Evolutionary conservation across 30 jellyfish, hydroid and myxozoan species (phyloP).

Genomic region (Hydractinia echinata): DNA sequence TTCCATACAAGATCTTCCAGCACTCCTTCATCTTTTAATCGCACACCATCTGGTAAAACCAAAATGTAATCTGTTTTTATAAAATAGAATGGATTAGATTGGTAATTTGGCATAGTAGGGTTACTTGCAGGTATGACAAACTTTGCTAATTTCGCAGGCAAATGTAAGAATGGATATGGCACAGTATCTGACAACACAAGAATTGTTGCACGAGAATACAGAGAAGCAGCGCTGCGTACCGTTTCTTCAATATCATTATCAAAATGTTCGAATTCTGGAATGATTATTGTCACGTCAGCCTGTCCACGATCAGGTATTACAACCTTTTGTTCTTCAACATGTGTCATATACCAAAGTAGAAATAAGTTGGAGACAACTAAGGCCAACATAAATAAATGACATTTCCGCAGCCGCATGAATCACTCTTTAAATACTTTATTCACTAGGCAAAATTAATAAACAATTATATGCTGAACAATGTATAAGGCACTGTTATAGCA

Average conservation of each 20-base stretch:
- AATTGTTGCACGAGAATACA: conserved; percentile 34
- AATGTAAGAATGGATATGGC: conserved; percentile 81
- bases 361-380: neutral
- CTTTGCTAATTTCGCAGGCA: conserved; percentile 39
- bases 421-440: no score
- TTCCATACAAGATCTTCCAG: conserved; percentile 17
- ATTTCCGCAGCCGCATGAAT: conserved; percentile 9
- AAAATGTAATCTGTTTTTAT: conserved; percentile 55
- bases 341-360: conserved; percentile 1
- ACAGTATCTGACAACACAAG: conserved; percentile 52
- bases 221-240: conserved; percentile 33
- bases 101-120: conserved; percentile 5
- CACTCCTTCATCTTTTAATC: conserved; percentile 7
- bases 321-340: neutral
- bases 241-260: conserved; percentile 64
- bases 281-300: conserved; percentile 22
- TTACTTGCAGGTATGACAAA: neutral
- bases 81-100: conserved; percentile 28
- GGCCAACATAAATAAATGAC: neutral
- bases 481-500: no score
- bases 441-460: no score
- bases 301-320: neutral
- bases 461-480: no score
- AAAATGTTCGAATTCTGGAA: conserved; percentile 56
- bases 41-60: conserved; percentile 77